Percentiles rank a stretch among this genome's conserved stretches.
phyloP scores from a whole-genome alignment of 2,113 vertebrate species.

The Trachemys scripta region DNA sequence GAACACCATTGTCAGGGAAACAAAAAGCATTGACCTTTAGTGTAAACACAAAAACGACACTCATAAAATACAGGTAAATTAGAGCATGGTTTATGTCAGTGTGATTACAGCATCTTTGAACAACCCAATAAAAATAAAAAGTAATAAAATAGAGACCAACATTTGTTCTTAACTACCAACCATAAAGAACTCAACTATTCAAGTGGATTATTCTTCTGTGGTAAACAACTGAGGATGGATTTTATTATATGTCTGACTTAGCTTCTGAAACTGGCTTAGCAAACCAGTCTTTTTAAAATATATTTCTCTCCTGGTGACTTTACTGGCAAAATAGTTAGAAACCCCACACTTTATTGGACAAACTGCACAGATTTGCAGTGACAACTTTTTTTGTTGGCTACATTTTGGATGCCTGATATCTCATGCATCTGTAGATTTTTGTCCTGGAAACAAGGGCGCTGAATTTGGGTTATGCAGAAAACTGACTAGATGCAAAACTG shows the following conservation, averaged over 20 bases:
- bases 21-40: slow-evolving; percentile 61
- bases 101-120: not conserved
- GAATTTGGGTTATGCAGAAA: slow-evolving; percentile 24
- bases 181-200: not conserved
- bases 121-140: slow-evolving; percentile 23
- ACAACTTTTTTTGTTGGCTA: not conserved
- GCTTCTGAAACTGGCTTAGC: not conserved
- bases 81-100: slow-evolving; percentile 41
- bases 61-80: slow-evolving; percentile 70
- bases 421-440: not conserved
- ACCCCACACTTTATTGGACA: not conserved
- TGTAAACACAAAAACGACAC: slow-evolving; percentile 27
- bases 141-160: slow-evolving; percentile 10
- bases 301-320: not conserved
- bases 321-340: not conserved
- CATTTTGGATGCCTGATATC: not conserved
- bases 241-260: not conserved
- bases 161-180: slow-evolving; percentile 17
- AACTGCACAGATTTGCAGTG: not conserved
- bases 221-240: slow-evolving; percentile 24
- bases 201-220: slow-evolving; percentile 34
- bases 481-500: slow-evolving; percentile 50
- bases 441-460: slow-evolving; percentile 29
- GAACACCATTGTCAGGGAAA: not conserved
- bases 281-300: not conserved